Evolutionary conservation across 2,888 invertebrate genomes (phyloP), one percentile per base, ranked within the genome.

Genomic region (Nezara viridula): DNA sequence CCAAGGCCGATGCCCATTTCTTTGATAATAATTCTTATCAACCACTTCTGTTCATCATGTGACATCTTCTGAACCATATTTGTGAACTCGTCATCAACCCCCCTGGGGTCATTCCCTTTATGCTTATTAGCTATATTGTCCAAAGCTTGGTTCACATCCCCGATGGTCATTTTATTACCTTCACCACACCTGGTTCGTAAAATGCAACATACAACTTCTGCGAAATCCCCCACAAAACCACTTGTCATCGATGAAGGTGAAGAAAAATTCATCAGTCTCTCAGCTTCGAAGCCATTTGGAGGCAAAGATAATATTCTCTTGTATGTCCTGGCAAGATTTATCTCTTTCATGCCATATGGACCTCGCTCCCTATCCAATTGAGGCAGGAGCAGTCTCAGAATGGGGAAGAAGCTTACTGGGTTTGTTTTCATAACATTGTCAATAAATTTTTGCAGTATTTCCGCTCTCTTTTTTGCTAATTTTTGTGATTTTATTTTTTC

Each of bases 21-120:
- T 93, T 98, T 98, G 24, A 99, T 93, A 86, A 99, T 95, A 88
- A 98, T 96, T 89, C 98, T 94, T 12, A 98, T 95, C 37, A 98
- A 94, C 98, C 98, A 99, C 93, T 98, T 98, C 91, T 97, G 95
- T 92, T 98, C 97, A 24, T 94, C 92, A 0, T 96, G 95, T 14
- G 96, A 95, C 91, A 96, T 94, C 91, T 94, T 94, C 90, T 95
- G 94, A 50, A 97, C 93, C 86, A 98, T 94, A 86, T 94, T 93
- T 89, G 95, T 94, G 90, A 98, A 94, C 89, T 95, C 94, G 49
- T 95, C 94, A 92, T 95, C 95, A 73, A 95, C 93, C 10, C 93
- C 93, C 86, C 94, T 93, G 91, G 94, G 94, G 92, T 95, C 95
- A 92, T 94, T 94, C 89, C 93, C 95, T 89, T 94, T 94, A 92